phyloP scores from a whole-genome alignment of 1,140 invertebrate species.

The Sinella curviseta region DNA sequence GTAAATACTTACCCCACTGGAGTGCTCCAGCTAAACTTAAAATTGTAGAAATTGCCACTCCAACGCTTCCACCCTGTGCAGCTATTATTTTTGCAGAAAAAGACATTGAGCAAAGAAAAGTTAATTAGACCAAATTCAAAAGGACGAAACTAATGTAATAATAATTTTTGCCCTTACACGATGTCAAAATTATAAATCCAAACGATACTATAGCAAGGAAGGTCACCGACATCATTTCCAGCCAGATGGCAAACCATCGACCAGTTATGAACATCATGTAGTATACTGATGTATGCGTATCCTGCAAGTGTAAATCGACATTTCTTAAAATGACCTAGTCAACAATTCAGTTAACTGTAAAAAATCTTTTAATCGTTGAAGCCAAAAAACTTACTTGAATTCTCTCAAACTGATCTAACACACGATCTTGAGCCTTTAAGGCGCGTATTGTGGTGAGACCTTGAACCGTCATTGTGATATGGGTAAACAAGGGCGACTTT shows the following conservation, averaged over 20 bases:
- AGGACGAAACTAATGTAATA: not conserved
- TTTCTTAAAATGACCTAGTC: not conserved
- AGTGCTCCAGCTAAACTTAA: slow-evolving; percentile 52
- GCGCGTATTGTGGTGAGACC: slow-evolving; percentile 60
- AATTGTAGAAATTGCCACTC: slow-evolving; percentile 73
- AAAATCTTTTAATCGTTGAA: not conserved
- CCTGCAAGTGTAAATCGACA: slow-evolving; percentile 56
- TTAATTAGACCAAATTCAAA: not conserved
- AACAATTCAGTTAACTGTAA: not conserved
- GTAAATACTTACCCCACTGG: slow-evolving; percentile 64
- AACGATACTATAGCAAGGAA: slow-evolving; percentile 65
- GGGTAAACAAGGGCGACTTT: slow-evolving; percentile 60
- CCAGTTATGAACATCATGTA: slow-evolving; percentile 66
- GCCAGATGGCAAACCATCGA: slow-evolving; percentile 68
- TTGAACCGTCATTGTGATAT: slow-evolving; percentile 58
- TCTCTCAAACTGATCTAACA: slow-evolving; percentile 55
- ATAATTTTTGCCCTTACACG: slow-evolving; percentile 33
- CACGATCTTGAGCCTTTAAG: slow-evolving; percentile 55
- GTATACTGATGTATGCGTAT: slow-evolving; percentile 71
- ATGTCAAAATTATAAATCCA: slow-evolving; percentile 60
- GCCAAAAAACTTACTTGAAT: slow-evolving; percentile 45
- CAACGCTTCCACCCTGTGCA: slow-evolving; percentile 69
- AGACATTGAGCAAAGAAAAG: not conserved
- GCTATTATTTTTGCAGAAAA: slow-evolving; percentile 52
- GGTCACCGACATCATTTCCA: slow-evolving; percentile 73